These are phyloP conservation scores for Dasypus novemcinctus DNA, from an alignment of 2,113 vertebrate genomes.

Conservation along the genomic window DNA sequence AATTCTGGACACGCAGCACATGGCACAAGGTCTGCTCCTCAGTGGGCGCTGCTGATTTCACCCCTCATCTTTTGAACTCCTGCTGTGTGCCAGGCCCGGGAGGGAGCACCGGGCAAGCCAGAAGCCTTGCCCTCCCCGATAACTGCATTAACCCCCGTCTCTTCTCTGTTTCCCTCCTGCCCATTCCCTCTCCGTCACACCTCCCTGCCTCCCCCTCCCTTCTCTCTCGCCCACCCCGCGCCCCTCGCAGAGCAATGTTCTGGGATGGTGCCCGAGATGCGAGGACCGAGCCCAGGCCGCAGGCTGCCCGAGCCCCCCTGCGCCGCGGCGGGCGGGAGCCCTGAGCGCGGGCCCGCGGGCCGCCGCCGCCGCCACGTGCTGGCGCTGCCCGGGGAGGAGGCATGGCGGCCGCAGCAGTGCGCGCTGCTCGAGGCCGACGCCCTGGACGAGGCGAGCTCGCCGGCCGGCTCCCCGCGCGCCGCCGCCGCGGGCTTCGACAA, in stretches of 20 bases:
- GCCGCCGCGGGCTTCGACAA: constrained; percentile 86
- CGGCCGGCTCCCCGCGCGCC: constrained; percentile 83
- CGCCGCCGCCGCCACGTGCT: constrained; percentile 81
- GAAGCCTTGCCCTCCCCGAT: neutral
- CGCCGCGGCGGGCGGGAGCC: constrained; percentile 71
- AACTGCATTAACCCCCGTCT: constrained; percentile 56
- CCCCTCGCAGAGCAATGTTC: constrained; percentile 90
- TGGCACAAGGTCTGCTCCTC: neutral
- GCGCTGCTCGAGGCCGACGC: constrained; percentile 86
- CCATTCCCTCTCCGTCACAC: neutral
- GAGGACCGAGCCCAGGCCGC: constrained; percentile 89
- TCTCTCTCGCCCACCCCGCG: neutral
- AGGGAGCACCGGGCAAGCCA: neutral
- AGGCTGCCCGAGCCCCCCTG: constrained; percentile 84
- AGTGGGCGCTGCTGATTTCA: neutral
- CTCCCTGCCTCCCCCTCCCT: neutral
- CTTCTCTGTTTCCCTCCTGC: constrained; percentile 45
- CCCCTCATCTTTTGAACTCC: neutral
- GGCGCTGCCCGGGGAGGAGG: constrained; percentile 87
- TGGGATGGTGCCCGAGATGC: constrained; percentile 86
- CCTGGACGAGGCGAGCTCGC: constrained; percentile 84
- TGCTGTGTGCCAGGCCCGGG: neutral
- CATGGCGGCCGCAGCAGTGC: constrained; percentile 87
- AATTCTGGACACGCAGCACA: neutral
- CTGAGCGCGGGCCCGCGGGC: constrained; percentile 74